Evolutionary conservation across 2,888 invertebrate species (phyloP).

Genomic region (Brassicogethes aeneus): DNA sequence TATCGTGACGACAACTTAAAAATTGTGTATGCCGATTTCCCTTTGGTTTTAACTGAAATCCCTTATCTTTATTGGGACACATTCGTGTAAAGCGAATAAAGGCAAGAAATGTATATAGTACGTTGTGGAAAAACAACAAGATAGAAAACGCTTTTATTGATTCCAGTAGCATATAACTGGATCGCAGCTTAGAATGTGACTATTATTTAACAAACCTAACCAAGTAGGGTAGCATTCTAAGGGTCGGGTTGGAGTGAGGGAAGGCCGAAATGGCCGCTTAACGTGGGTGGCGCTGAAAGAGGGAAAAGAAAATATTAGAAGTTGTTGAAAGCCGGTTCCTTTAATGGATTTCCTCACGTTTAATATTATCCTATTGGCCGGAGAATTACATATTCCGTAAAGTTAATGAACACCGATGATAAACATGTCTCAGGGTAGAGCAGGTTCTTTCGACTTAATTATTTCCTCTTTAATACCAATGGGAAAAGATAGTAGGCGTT

Average conservation of each 20-base stretch:
- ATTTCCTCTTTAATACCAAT: too few relatives aligned
- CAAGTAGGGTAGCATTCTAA: conserved; percentile 25
- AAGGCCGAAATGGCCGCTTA: conserved; percentile 34
- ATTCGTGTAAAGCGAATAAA: conserved; percentile 16
- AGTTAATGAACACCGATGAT: neutral
- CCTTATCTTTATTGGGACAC: conserved; percentile 29
- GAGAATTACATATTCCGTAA: neutral
- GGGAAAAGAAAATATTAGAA: conserved; percentile 21
- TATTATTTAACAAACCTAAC: conserved; percentile 5
- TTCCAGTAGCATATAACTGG: conserved; percentile 61
- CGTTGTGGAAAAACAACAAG: conserved; percentile 25
- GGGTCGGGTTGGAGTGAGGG: conserved; percentile 23
- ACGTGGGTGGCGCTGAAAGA: conserved; percentile 17
- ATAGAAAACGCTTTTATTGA: conserved; percentile 52
- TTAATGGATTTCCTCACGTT: conserved; percentile 17
- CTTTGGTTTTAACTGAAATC: conserved; percentile 25
- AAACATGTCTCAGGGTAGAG: neutral
- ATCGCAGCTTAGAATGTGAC: conserved; percentile 40
- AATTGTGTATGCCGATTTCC: conserved; percentile 20
- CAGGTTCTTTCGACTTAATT: neutral
- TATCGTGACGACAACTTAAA: too few relatives aligned
- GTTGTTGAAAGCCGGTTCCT: conserved; percentile 24
- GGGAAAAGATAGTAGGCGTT: too few relatives aligned
- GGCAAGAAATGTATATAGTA: conserved; percentile 17
- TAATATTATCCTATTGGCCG: conserved; percentile 18